Evolutionary conservation across 1,140 invertebrate genomes (phyloP), one percentile per base, ranked within the genome.

Genomic region (Schlechtendalia chinensis): DNA sequence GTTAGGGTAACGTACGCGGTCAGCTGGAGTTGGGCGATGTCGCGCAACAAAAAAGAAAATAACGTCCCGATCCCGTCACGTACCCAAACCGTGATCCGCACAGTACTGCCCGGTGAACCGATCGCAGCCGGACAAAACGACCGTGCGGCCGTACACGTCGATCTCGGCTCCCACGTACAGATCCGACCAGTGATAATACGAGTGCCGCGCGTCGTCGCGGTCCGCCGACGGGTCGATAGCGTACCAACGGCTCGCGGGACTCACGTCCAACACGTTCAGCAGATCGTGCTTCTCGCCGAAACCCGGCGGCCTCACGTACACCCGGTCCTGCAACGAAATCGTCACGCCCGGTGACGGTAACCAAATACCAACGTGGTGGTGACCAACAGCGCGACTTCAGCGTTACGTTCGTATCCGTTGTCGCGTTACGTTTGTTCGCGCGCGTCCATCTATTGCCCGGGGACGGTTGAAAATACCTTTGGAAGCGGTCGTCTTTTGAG

Each of bases 391-490:
- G n/a, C n/a, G n/a, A n/a, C n/a, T n/a, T n/a, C n/a, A n/a, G n/a
- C n/a, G n/a, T n/a, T n/a, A n/a, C n/a, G n/a, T n/a, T n/a, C n/a
- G n/a, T n/a, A n/a, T n/a, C n/a, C n/a, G n/a, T n/a, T n/a, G n/a
- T n/a, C n/a, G n/a, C n/a, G n/a, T n/a, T n/a, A n/a, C n/a, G n/a
- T n/a, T n/a, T n/a, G n/a, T n/a, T n/a, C n/a, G n/a, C n/a, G n/a
- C n/a, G n/a, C n/a, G n/a, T n/a, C n/a, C n/a, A n/a, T n/a, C n/a
- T n/a, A n/a, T n/a, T n/a, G n/a, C n/a, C n/a, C n/a, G n/a, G n/a
- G n/a, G n/a, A n/a, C n/a, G n/a, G n/a, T n/a, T n/a, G n/a, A 0
- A n/a, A 65, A 29, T 81, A 81, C 80, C 47, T 81, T 81, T 56
- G 80, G 80, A 19, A 81, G 12, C 72, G 61, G 72, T 59, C 59